A percentile compares a stretch with the other conserved stretches of the same genome.
phyloP scores from a whole-genome alignment of 2,797 vertebrate genomes.

The Capromys pilorides region DNA sequence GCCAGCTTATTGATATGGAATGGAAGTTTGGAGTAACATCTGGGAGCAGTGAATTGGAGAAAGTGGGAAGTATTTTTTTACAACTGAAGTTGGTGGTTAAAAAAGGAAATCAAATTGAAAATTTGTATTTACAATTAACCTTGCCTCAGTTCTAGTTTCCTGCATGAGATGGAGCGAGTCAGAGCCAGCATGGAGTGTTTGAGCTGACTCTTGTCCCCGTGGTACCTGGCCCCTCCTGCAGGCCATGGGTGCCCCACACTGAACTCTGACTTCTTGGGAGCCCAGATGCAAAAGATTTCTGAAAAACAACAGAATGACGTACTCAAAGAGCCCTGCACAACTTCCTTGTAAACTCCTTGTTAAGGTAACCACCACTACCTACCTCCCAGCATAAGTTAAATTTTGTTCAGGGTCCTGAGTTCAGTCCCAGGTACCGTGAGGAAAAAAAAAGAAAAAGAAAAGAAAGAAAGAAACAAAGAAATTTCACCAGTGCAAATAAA shows the following conservation, averaged over 20 bases:
- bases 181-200: no score
- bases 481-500: background rate
- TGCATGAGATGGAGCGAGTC: conserved; percentile 96
- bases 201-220: conserved; percentile 82
- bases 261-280: background rate
- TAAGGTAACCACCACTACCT: background rate
- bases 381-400: conserved; percentile 7
- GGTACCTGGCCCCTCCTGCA: background rate
- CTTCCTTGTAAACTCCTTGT: background rate
- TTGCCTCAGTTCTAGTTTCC: conserved; percentile 98
- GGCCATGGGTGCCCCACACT: background rate
- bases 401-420: no score
- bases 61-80: conserved; percentile 40
- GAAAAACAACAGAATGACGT: conserved; percentile 48
- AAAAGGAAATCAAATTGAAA: no score
- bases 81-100: no score
- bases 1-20: no score
- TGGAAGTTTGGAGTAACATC: no score
- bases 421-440: no score
- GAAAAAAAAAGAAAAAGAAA: no score
- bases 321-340: background rate
- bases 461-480: no score
- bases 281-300: conserved; percentile 38
- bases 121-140: conserved; percentile 87
- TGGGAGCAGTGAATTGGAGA: no score